Conservation (phyloP, 2,888 invertebrate species). For the Linnaemya tessellans region DNA sequence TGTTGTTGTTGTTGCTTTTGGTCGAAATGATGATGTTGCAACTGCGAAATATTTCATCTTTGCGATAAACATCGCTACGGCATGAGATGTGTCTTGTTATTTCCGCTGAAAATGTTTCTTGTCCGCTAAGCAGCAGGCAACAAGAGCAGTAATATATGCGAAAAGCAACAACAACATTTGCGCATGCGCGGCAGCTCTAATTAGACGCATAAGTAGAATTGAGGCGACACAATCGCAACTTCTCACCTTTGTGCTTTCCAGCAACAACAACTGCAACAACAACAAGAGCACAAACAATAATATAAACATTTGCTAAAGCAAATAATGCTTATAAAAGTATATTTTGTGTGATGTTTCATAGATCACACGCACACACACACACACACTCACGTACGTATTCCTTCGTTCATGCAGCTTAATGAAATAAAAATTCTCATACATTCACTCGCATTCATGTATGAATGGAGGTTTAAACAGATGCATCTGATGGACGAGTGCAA, state of each 20-base stretch:
- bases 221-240: conserved; percentile 77
- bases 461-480: conserved; percentile 67
- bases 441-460: conserved; percentile 56
- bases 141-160: background rate
- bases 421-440: conserved; percentile 56
- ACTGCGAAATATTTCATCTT: conserved; percentile 81
- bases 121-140: conserved; percentile 13
- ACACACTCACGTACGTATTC: background rate
- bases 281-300: background rate
- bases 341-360: background rate
- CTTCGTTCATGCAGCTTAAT: conserved; percentile 19
- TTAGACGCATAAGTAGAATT: conserved; percentile 82
- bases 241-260: conserved; percentile 77
- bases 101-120: conserved; percentile 77
- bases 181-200: conserved; percentile 82
- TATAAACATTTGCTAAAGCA: background rate
- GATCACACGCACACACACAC: background rate
- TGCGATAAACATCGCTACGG: conserved; percentile 77
- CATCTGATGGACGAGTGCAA: conserved; percentile 61
- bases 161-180: conserved; percentile 62
- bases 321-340: conserved; percentile 9
- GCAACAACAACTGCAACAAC: conserved; percentile 1
- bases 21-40: conserved; percentile 74
- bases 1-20: background rate
- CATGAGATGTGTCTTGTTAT: conserved; percentile 73